phyloP scores from a whole-genome alignment of 2,113 vertebrate genomes.

The Piaya cayana region DNA sequence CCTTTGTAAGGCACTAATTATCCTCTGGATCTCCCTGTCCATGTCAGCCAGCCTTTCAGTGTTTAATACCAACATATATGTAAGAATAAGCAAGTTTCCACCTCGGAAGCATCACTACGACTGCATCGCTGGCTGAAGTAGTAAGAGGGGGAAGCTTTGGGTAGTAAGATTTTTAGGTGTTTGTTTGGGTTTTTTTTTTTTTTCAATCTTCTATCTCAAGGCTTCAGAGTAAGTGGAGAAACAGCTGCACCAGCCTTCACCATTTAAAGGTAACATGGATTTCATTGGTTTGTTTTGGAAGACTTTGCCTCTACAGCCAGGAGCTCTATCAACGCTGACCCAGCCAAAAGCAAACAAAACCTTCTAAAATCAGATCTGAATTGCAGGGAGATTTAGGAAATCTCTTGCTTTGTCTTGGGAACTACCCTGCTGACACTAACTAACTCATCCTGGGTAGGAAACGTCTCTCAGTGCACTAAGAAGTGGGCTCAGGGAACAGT shows the following conservation, averaged over 20 bases:
- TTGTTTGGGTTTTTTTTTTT: too few species aligned
- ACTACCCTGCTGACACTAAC: not conserved
- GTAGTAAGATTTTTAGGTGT: too few species aligned
- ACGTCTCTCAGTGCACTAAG: not conserved
- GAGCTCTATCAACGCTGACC: not conserved
- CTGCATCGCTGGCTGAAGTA: not conserved
- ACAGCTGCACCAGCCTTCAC: not conserved
- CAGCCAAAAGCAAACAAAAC: not conserved
- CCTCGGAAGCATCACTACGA: not conserved
- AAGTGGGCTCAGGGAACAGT: not conserved
- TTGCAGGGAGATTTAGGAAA: not conserved
- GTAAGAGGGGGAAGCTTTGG: not conserved
- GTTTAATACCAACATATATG: not conserved
- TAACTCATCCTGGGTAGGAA: not conserved
- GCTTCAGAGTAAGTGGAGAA: not conserved
- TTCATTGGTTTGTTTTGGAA: not conserved
- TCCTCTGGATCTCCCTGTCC: not conserved
- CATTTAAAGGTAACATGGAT: not conserved
- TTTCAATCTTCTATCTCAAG: not conserved
- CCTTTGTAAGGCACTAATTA: not conserved
- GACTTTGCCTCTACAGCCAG: not conserved
- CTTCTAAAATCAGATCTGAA: not conserved
- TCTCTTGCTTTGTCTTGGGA: not conserved
- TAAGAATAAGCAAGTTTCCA: not conserved
- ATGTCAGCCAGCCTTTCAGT: not conserved